phyloP scores from a whole-genome alignment of 1,140 invertebrate genomes.

The Drosophila lowei region DNA sequence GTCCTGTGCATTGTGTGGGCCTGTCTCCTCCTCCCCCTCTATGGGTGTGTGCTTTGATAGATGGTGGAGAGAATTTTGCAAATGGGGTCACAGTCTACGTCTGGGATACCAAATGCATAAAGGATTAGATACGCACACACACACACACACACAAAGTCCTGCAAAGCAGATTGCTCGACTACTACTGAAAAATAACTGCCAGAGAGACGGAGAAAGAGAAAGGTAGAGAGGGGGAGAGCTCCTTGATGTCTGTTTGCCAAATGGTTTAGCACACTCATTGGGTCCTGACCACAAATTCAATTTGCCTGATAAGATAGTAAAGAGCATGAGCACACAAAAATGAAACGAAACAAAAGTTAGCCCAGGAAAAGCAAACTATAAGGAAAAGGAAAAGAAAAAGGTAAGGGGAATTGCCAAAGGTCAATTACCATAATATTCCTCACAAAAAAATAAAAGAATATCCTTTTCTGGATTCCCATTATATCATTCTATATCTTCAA shows the following conservation, averaged over 20 bases:
- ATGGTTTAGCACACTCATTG: slow-evolving; percentile 76
- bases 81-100: slow-evolving; percentile 70
- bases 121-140: slow-evolving; percentile 59
- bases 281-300: slow-evolving; percentile 73
- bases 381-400: neutral
- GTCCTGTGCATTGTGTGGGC: slow-evolving; percentile 50
- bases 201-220: slow-evolving; percentile 4
- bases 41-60: slow-evolving; percentile 63
- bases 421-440: slow-evolving; percentile 41
- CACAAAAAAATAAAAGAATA: slow-evolving; percentile 1
- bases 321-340: slow-evolving; percentile 36
- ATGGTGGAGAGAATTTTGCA: slow-evolving; percentile 69
- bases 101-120: slow-evolving; percentile 70
- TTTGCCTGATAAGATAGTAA: slow-evolving; percentile 58
- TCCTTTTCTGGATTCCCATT: neutral
- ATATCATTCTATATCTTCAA: neutral
- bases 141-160: slow-evolving; percentile 24
- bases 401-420: slow-evolving; percentile 27
- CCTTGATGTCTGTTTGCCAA: slow-evolving; percentile 68
- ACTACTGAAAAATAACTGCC: slow-evolving; percentile 42
- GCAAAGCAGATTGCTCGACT: slow-evolving; percentile 37
- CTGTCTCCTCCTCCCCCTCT: slow-evolving; percentile 7
- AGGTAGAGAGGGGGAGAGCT: slow-evolving; percentile 8
- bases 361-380: slow-evolving; percentile 21
- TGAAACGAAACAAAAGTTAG: slow-evolving; percentile 39